phyloP scores from a whole-genome alignment of 2,888 invertebrate species.

The Notodonta dromedarius region DNA sequence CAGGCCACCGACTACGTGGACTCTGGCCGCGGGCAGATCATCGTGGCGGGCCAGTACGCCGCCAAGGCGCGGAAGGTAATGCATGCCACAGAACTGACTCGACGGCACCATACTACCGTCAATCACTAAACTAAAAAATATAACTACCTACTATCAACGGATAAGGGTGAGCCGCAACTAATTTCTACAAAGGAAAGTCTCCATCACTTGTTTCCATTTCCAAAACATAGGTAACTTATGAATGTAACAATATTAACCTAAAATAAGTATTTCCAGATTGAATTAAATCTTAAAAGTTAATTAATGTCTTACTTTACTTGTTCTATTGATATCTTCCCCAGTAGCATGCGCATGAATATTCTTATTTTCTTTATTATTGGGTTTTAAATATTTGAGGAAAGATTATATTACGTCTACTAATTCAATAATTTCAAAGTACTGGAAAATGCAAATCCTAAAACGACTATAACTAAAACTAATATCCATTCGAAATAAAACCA shows the following conservation, averaged over 20 bases:
- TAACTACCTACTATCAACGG: constrained; percentile 10
- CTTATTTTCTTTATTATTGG: too few species aligned
- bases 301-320: neutral
- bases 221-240: neutral
- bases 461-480: too few species aligned
- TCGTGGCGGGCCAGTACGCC: constrained; percentile 92
- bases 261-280: neutral
- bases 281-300: neutral
- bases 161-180: neutral
- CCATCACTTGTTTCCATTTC: neutral
- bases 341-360: neutral
- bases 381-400: too few species aligned
- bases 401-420: too few species aligned
- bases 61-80: constrained; percentile 95
- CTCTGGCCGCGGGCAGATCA: constrained; percentile 90
- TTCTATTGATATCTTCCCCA: neutral
- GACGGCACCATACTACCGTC: constrained; percentile 17
- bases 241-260: neutral
- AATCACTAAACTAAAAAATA: constrained; percentile 26
- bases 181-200: neutral
- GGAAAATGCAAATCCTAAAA: too few species aligned
- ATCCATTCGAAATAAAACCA: too few species aligned
- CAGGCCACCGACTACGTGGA: constrained; percentile 93
- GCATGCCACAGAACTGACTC: constrained; percentile 19
- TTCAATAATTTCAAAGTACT: too few species aligned